Percentiles rank a stretch among this genome's conserved stretches.
Conservation (phyloP, 1,140 invertebrate species). For the Cotesia glomerata region DNA sequence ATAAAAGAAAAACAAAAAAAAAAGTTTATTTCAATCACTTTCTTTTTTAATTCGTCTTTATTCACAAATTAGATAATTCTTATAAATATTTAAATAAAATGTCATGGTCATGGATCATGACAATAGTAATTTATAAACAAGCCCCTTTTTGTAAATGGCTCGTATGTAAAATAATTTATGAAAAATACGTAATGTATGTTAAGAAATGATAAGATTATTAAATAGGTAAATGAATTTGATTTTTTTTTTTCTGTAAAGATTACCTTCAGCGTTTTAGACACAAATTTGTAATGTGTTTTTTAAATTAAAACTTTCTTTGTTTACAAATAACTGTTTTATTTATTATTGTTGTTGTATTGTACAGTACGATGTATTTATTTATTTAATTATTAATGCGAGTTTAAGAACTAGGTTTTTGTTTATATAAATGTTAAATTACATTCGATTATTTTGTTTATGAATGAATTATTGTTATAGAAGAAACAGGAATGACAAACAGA, state of each 20-base stretch:
- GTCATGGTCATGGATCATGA: conserved; percentile 8
- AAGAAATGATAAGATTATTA: conserved; percentile 7
- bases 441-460: neutral
- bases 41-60: conserved; percentile 26
- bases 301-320: too few species aligned
- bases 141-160: conserved; percentile 27
- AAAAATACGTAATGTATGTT: conserved; percentile 24
- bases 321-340: too few species aligned
- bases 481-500: neutral
- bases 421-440: neutral
- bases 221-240: conserved; percentile 15
- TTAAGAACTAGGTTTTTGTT: too few species aligned
- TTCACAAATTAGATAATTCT: conserved; percentile 28
- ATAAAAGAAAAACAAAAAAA: neutral
- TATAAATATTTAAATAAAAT: conserved; percentile 14
- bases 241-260: neutral
- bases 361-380: too few species aligned
- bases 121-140: conserved; percentile 3
- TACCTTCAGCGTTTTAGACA: too few species aligned
- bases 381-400: too few species aligned
- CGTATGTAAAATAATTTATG: conserved; percentile 16
- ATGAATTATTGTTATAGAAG: neutral
- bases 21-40: neutral
- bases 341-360: too few species aligned
- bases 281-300: too few species aligned